Evolutionary conservation across 2,797 vertebrate genomes (phyloP).

Genomic region (Kryptolebias ocellatus): DNA sequence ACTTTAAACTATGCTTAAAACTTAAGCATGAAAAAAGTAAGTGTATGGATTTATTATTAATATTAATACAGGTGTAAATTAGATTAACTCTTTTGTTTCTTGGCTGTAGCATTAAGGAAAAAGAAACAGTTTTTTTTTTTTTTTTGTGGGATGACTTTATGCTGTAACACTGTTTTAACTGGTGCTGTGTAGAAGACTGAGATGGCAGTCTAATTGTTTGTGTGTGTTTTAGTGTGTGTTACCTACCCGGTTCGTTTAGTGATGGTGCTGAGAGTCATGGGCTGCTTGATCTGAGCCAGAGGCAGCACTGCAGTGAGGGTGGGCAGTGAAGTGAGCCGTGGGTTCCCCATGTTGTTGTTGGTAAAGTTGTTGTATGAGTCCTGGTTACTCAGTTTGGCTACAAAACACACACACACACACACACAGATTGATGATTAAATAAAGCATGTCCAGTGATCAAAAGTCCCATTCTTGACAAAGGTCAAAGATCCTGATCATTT

Average conservation of each 20-base stretch:
- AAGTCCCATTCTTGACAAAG: no score
- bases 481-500: neutral
- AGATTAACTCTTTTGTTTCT: no score
- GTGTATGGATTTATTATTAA: no score
- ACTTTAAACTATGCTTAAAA: no score
- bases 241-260: constrained; percentile 96
- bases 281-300: constrained; percentile 97
- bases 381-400: constrained; percentile 94
- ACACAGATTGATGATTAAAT: constrained; percentile 5
- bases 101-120: no score
- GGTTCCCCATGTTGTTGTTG: constrained; percentile 96
- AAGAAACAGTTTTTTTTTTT: no score
- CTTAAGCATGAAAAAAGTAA: no score
- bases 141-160: no score
- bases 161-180: no score
- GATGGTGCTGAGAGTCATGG: constrained; percentile 96
- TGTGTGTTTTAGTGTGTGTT: constrained; percentile 8
- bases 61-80: no score
- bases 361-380: constrained; percentile 96
- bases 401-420: constrained; percentile 24
- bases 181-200: no score
- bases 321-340: constrained; percentile 91
- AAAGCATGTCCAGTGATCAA: neutral
- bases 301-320: constrained; percentile 92
- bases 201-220: constrained; percentile 1